Percentiles rank a stretch among this genome's conserved stretches.
Evolutionary conservation across 2,797 vertebrate species (phyloP).

Genomic region (Onychomys torridus): DNA sequence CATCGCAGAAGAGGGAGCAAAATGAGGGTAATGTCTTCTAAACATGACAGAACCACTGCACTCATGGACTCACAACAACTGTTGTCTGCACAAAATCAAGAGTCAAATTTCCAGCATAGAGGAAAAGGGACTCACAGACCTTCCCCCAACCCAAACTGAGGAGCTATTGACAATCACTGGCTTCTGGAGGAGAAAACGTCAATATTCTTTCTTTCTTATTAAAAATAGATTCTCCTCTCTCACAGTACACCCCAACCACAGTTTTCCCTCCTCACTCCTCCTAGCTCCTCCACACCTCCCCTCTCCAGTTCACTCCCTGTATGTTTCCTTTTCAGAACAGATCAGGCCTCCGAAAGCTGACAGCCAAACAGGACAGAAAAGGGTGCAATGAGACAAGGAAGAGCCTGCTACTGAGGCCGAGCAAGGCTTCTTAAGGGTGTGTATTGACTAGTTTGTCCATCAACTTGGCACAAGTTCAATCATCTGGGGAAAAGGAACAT

Average conservation of each 20-base stretch:
- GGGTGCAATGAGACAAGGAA: neutral
- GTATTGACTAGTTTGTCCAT: fast-evolving
- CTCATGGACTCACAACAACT: neutral
- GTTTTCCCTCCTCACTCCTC: too few relatives aligned
- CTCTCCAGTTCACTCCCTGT: neutral
- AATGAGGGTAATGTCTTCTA: neutral
- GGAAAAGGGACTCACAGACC: neutral
- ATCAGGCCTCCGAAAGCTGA: neutral
- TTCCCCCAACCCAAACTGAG: neutral
- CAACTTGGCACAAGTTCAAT: neutral
- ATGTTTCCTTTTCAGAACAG: neutral
- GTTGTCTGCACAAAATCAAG: neutral
- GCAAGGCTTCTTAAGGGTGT: neutral
- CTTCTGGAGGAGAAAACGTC: neutral
- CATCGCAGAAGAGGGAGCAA: neutral
- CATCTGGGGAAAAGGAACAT: neutral
- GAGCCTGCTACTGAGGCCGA: neutral
- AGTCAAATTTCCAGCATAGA: neutral
- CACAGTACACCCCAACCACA: neutral
- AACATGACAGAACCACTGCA: neutral
- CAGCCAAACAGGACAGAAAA: neutral
- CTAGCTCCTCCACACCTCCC: neutral
- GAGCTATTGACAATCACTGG: neutral
- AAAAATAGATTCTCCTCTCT: neutral
- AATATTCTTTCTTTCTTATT: neutral